Evolutionary conservation across 2,113 vertebrate species (phyloP).

Genomic region (Pachypanchax playfairii): DNA sequence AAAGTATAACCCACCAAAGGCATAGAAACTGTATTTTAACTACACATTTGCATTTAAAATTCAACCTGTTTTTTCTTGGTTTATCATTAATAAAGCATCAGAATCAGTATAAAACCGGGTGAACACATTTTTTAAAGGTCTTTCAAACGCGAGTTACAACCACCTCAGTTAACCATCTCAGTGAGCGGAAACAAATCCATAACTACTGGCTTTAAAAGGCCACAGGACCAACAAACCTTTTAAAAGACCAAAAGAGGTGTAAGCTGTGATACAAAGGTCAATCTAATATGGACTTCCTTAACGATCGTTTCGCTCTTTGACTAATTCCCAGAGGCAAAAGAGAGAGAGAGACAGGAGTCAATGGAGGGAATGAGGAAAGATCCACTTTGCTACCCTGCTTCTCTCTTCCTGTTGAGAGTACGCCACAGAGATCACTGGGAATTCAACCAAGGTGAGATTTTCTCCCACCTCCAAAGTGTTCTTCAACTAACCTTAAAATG

Average conservation of each 20-base stretch:
- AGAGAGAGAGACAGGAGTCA: not conserved
- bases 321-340: slow-evolving; percentile 68
- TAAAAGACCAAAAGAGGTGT: slow-evolving; percentile 74
- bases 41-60: not conserved
- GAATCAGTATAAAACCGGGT: slow-evolving; percentile 36
- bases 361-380: slow-evolving; percentile 23
- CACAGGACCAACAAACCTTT: slow-evolving; percentile 77
- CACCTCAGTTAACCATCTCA: slow-evolving; percentile 51
- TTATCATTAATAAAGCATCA: slow-evolving; percentile 13
- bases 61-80: not conserved
- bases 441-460: slow-evolving; percentile 45
- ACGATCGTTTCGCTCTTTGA: slow-evolving; percentile 72
- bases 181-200: slow-evolving; percentile 75
- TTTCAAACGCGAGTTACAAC: slow-evolving; percentile 50
- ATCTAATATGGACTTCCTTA: slow-evolving; percentile 78
- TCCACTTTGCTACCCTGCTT: slow-evolving; percentile 37
- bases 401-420: slow-evolving; percentile 19
- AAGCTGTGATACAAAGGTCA: slow-evolving; percentile 77
- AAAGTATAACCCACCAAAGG: not conserved
- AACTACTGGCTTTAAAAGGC: slow-evolving; percentile 75
- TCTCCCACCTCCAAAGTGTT: slow-evolving; percentile 29
- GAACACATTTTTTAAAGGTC: slow-evolving; percentile 35
- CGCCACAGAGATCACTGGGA: slow-evolving; percentile 28
- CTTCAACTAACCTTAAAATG: slow-evolving; percentile 51
- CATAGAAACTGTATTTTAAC: too few relatives aligned